These are phyloP conservation scores for Antennarius maculatus DNA, from an alignment of 2,797 vertebrate genomes.

Conservation along the genomic window DNA sequence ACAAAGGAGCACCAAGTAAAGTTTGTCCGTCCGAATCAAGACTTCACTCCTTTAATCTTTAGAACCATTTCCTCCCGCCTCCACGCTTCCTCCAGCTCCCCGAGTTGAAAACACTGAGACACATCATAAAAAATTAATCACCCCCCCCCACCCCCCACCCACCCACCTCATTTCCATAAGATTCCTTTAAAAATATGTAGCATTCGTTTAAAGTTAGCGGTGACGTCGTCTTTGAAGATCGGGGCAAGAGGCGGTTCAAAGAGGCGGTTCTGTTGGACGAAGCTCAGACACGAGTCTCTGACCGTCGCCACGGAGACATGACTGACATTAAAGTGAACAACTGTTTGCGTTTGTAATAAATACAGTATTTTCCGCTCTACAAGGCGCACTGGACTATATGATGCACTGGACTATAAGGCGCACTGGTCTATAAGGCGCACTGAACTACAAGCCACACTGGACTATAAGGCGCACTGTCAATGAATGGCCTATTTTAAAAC, in stretches of 20 bases:
- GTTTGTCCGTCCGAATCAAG: conserved; percentile 98
- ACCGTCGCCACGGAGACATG: conserved; percentile 98
- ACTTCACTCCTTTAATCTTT: conserved; percentile 98
- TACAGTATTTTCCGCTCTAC: too few species aligned
- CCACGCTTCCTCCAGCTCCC: conserved; percentile 81
- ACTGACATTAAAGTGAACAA: conserved; percentile 98
- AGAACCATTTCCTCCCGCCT: conserved; percentile 72
- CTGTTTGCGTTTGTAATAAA: conserved; percentile 98
- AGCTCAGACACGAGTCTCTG: conserved; percentile 99
- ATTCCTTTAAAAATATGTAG: conserved; percentile 98
- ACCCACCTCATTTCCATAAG: conserved; percentile 97
- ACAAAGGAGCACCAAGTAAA: conserved; percentile 97
- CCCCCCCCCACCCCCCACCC: conserved; percentile 64
- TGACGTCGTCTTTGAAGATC: conserved; percentile 99
- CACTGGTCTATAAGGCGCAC: too few species aligned
- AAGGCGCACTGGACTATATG: too few species aligned
- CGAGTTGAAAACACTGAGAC: conserved; percentile 91
- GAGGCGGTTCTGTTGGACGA: conserved; percentile 96
- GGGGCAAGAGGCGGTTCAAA: conserved; percentile 99
- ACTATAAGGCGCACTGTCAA: too few species aligned
- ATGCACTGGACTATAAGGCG: too few species aligned
- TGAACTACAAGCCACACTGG: too few species aligned
- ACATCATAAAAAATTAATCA: conserved; percentile 99
- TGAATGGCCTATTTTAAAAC: too few species aligned
- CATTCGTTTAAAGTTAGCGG: conserved; percentile 99